phyloP scores from a whole-genome alignment of 2,113 vertebrate species.

The Echinops telfairi region DNA sequence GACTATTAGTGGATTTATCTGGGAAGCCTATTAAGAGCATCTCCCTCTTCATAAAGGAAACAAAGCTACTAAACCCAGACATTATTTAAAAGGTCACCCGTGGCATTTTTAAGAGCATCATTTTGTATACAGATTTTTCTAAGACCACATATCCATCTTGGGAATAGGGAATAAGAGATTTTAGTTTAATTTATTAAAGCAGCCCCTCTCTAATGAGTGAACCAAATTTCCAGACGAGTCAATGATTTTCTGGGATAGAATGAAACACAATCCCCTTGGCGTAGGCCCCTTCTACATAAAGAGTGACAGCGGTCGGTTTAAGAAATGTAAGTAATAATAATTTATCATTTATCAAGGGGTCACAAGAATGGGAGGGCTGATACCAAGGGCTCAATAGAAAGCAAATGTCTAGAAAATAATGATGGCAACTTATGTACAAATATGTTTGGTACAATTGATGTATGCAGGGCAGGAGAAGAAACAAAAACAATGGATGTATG shows the following conservation, averaged over 20 bases:
- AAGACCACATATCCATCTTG: not conserved
- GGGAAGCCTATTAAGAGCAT: not conserved
- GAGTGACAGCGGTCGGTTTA: too few species aligned
- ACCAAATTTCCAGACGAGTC: not conserved
- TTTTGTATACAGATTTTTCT: slow-evolving; percentile 52
- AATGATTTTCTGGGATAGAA: slow-evolving; percentile 7
- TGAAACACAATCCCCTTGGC: not conserved
- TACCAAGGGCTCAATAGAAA: too few species aligned
- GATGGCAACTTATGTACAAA: too few species aligned
- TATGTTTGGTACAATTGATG: too few species aligned
- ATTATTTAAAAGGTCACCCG: slow-evolving; percentile 16
- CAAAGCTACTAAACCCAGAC: not conserved
- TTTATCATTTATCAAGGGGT: too few species aligned
- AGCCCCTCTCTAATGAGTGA: not conserved
- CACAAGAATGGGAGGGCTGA: too few species aligned
- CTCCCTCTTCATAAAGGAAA: not conserved
- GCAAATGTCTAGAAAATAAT: too few species aligned
- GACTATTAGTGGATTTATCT: not conserved
- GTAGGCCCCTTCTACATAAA: not conserved
- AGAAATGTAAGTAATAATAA: too few species aligned
- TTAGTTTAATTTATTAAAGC: not conserved
- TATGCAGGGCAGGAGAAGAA: too few species aligned
- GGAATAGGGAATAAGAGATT: not conserved
- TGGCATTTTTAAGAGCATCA: slow-evolving; percentile 18
- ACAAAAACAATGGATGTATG: too few species aligned